Conservation (phyloP, 2,113 vertebrate species). For the Oryzias melastigma region DNA sequence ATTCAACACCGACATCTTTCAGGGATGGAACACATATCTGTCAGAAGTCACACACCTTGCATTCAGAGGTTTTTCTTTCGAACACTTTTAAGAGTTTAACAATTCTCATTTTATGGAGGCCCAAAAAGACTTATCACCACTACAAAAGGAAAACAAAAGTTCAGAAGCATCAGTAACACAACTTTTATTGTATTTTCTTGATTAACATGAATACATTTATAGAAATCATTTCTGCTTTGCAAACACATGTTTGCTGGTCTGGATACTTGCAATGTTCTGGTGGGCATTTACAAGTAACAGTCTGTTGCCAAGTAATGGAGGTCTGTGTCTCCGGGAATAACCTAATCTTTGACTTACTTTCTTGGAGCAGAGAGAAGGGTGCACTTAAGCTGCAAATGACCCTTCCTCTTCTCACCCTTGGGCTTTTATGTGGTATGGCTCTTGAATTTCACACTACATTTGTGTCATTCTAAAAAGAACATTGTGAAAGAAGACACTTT, state of each 20-base stretch:
- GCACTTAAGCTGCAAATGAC: constrained; percentile 8
- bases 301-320: constrained; percentile 21
- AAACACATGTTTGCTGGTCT: not conserved
- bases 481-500: constrained; percentile 12
- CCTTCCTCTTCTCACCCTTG: constrained; percentile 2
- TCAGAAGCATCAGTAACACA: too few relatives aligned
- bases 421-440: constrained; percentile 5
- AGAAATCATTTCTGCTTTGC: constrained; percentile 8
- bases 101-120: too few relatives aligned
- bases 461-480: constrained; percentile 12
- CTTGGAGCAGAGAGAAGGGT: constrained; percentile 22
- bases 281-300: constrained; percentile 26
- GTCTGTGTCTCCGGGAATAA: constrained; percentile 9
- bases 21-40: too few relatives aligned
- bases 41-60: too few relatives aligned
- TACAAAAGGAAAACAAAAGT: too few relatives aligned
- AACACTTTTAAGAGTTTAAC: too few relatives aligned
- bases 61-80: too few relatives aligned
- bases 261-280: constrained; percentile 22
- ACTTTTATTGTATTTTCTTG: too few relatives aligned
- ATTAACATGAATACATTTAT: not conserved
- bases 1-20: too few relatives aligned
- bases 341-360: constrained; percentile 28
- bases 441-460: constrained; percentile 17
- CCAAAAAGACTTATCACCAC: too few relatives aligned